Evolutionary conservation across 92 coral and sea anemone species (phyloP), one percentile per base, ranked within the genome.

Genomic region (Siderastrea siderea): DNA sequence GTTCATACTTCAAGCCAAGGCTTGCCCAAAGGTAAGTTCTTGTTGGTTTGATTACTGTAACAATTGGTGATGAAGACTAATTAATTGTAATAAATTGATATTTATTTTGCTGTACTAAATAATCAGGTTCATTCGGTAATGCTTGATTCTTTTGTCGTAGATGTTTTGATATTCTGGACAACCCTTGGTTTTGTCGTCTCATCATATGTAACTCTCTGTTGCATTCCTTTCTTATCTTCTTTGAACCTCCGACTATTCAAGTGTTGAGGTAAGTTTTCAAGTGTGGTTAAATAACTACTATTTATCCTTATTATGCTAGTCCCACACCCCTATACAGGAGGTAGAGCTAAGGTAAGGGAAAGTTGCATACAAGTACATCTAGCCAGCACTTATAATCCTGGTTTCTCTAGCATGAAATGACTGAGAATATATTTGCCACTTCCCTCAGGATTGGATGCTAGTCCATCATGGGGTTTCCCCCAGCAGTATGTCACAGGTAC

Each of bases 1-100:
- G 98, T 47, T 95, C 98, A 49, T 95, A 90, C 82, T 95, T 95
- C 75, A 95, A 95, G 74, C 93, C 98, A 5, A 88, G 91, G 85
- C 78, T 93, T 64, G 93, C 96, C 46, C 84, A 88, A 77, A 91
- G 93, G 98, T 95, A 75, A n/a, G 81, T 68, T n/a, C 59, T 51
- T 14, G 26, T 3, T 10, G 7, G 6, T 15, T 1, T n/a, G 47
- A 66, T 11, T 47, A 50, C 51, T 67, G 5, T 5, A 38, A 1
- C 60, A 68, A 10, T 71, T 47, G 3, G 15, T 71, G 47, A 7
- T 8, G 7, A 5, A 43, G 48, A 45, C 19, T 66, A 10, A 16
- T 1, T 66, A 66, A 17, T 19, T 45, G 4, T 6, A 1, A 66
- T 66, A 19, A 17, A 5, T 17, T 19, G 17, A 66, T 26, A 26